phyloP scores from a whole-genome alignment of 2,797 vertebrate species.

The Lagodon rhomboides region DNA sequence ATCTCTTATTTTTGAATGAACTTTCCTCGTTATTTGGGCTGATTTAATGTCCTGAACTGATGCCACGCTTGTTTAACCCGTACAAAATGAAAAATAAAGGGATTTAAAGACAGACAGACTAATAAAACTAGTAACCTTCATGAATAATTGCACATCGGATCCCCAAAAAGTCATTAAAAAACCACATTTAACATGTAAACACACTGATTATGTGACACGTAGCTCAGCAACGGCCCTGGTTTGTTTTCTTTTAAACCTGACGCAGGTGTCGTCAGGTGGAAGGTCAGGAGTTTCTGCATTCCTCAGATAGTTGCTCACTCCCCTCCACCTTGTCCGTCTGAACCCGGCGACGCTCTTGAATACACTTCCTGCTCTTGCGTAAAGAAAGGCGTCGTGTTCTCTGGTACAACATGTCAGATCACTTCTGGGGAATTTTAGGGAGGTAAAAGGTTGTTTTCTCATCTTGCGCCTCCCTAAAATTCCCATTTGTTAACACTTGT shows the following conservation, averaged over 20 bases:
- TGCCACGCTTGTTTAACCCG: no score
- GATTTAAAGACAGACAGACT: no score
- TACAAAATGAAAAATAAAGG: no score
- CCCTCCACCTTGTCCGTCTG: no score
- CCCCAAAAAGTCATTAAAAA: not conserved
- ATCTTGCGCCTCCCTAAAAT: not conserved
- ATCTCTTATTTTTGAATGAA: not conserved
- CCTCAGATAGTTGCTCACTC: conserved; percentile 54
- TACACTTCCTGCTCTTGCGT: conserved; percentile 1
- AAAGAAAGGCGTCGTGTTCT: not conserved
- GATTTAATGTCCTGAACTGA: not conserved
- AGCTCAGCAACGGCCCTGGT: not conserved
- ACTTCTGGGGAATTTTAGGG: not conserved
- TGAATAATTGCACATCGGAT: not conserved
- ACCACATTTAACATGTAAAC: not conserved
- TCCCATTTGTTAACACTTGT: no score
- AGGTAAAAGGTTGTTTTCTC: not conserved
- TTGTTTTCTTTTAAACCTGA: conserved; percentile 21
- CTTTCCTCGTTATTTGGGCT: not conserved
- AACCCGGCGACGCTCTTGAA: not conserved
- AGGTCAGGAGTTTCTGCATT: conserved; percentile 74
- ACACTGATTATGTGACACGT: not conserved
- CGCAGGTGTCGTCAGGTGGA: conserved; percentile 14
- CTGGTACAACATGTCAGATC: not conserved
- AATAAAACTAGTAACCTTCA: not conserved